phyloP scores from a whole-genome alignment of 2,797 vertebrate species.

The Triplophysa yarkandensis region DNA sequence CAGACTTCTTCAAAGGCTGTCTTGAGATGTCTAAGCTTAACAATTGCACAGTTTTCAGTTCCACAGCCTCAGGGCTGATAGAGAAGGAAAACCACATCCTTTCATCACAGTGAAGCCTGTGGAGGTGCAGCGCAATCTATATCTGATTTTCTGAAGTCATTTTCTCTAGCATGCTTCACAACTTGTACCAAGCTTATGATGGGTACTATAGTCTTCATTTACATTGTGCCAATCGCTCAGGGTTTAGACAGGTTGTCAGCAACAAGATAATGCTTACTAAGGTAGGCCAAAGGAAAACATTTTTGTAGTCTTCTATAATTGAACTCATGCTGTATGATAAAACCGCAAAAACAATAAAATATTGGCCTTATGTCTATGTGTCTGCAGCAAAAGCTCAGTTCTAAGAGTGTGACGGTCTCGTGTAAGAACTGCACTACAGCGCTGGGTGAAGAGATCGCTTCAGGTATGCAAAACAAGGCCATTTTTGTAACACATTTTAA shows the following conservation, averaged over 20 bases:
- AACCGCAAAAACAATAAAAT: slow-evolving; percentile 13
- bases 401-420: slow-evolving; percentile 76
- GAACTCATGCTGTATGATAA: neutral
- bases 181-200: too few species aligned
- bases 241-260: neutral
- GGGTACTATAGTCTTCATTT: too few species aligned
- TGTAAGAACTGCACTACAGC: slow-evolving; percentile 86
- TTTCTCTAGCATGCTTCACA: too few species aligned
- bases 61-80: slow-evolving; percentile 48
- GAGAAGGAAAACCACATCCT: slow-evolving; percentile 37
- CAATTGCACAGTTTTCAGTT: slow-evolving; percentile 7
- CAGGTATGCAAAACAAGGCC: slow-evolving; percentile 75
- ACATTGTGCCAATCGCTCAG: too few species aligned
- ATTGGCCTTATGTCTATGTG: slow-evolving; percentile 34
- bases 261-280: neutral
- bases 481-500: neutral
- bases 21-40: slow-evolving; percentile 31
- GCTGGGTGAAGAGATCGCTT: slow-evolving; percentile 84
- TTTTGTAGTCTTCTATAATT: neutral
- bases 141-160: too few species aligned
- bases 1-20: neutral
- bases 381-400: slow-evolving; percentile 78
- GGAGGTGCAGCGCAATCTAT: slow-evolving; percentile 31
- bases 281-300: neutral
- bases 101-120: slow-evolving; percentile 43